Conservation (phyloP, 2,888 invertebrate genomes). For the Ditula angustiorana region DNA sequence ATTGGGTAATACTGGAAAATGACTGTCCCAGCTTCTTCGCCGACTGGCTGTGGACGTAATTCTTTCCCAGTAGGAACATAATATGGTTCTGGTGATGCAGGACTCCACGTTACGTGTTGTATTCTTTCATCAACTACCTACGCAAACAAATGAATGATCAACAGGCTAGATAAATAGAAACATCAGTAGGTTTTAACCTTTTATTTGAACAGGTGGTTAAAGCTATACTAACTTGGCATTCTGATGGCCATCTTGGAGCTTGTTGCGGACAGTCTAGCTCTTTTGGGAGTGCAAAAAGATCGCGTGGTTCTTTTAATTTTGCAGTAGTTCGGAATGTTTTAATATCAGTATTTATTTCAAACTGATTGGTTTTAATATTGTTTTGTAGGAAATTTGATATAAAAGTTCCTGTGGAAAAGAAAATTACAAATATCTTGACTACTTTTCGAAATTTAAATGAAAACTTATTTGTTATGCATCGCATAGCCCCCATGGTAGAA, state of each 20-base stretch:
- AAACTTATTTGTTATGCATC: too few species aligned
- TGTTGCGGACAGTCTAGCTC: conserved; percentile 90
- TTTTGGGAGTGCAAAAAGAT: conserved; percentile 89
- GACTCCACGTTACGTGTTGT: conserved; percentile 90
- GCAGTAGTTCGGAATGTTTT: conserved; percentile 87
- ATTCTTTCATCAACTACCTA: conserved; percentile 94
- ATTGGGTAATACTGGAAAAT: conserved; percentile 94
- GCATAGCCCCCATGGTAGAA: too few species aligned
- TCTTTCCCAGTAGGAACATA: conserved; percentile 92
- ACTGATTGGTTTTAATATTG: conserved; percentile 88
- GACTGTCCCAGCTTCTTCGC: conserved; percentile 93
- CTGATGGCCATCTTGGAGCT: conserved; percentile 94
- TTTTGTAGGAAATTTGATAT: conserved; percentile 87
- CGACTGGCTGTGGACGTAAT: conserved; percentile 93
- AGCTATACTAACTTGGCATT: conserved; percentile 90
- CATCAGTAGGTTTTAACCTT: neutral
- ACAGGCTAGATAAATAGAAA: neutral
- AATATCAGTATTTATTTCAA: conserved; percentile 89
- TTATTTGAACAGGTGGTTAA: neutral
- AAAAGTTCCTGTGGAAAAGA: conserved; percentile 79
- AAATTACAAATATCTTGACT: too few species aligned
- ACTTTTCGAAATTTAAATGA: too few species aligned
- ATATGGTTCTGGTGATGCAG: conserved; percentile 92
- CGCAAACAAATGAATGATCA: conserved; percentile 18
- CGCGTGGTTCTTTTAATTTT: conserved; percentile 88